These are phyloP conservation scores for Thysanoteuthis rhombus DNA, from an alignment of 2,888 invertebrate species.

Conservation along the genomic window DNA sequence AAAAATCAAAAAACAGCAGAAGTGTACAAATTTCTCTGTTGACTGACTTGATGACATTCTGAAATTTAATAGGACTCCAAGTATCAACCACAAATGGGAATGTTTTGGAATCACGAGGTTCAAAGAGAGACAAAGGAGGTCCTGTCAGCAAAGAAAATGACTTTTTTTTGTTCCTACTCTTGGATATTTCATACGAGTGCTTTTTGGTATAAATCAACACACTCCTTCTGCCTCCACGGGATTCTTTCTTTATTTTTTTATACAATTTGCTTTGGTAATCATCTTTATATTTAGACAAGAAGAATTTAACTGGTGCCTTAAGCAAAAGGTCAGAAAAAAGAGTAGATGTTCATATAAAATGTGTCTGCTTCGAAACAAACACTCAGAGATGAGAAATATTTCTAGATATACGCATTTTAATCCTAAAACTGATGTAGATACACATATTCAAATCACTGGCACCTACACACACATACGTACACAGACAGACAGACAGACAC, in stretches of 20 bases:
- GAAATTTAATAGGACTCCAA: neutral
- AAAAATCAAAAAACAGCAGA: neutral
- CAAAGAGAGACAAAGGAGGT: neutral
- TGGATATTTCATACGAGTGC: neutral
- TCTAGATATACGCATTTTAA: too few species aligned
- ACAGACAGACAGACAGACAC: too few species aligned
- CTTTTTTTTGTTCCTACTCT: neutral
- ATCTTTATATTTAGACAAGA: neutral
- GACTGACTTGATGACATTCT: neutral
- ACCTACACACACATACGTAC: too few species aligned
- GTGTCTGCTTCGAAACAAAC: too few species aligned
- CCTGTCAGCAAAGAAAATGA: neutral
- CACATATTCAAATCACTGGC: too few species aligned
- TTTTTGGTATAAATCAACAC: neutral
- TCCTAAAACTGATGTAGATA: too few species aligned
- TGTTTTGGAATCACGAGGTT: neutral
- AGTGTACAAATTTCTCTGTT: neutral
- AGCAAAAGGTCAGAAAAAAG: too few species aligned
- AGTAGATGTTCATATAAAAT: too few species aligned
- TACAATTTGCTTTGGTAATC: neutral
- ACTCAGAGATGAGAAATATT: too few species aligned
- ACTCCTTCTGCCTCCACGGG: neutral
- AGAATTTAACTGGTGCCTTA: neutral
- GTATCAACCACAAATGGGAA: neutral
- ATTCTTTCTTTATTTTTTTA: neutral